Base-by-base conservation (phyloP, 2,113 vertebrate genomes). In the Brevimyrus niger region DNA sequence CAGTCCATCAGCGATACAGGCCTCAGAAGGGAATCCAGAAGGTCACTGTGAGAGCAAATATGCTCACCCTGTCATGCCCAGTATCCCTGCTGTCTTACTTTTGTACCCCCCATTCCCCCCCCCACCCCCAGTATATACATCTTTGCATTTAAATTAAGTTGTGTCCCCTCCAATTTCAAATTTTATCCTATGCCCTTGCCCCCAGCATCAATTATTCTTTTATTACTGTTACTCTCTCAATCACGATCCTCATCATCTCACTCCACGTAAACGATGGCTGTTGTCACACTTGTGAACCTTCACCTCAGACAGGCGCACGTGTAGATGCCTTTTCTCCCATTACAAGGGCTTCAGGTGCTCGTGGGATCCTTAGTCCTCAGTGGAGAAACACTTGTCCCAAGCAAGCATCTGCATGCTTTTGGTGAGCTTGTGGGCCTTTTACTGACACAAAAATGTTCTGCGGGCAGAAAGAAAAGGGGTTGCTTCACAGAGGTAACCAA, bases 141-240 rank as follows among this genome's bases (percentile, higher is more conserved):
- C n/a, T 13, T 27, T 69, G 27, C n/a, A 69, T 69, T 69, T 69
- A 69, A 27, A 69, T 69, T 31, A 69, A 31, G 61, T 13, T 69
- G 23, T 65, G 10, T 50, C 50, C 23, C 1, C 55, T n/a, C 50
- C 21, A 80, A 42, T 80, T 19, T 80, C 61, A 31, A 69, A 42
- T 5, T 38, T 13, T 80, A 15, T 17, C 73, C 27, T 76, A 76
- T 42, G 4, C 73, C 35, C 73, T 35, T 80, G 15, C 50, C 82
- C 86, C 53, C 53, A 93, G 88, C 46, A 38, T 87, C 61, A 48
- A 42, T 11, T 93, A 91, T 94, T 95, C 31, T 44, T 90, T 51
- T 38, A n/a, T 38, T 42, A 53, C 51, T n/a, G 5, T 73, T 46
- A n/a, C 89, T 90, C 89, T 90, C 89, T 90, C 87, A 17, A 50